Evolutionary conservation across 2,113 vertebrate species (phyloP).

Genomic region (Tetraodon nigroviridis): DNA sequence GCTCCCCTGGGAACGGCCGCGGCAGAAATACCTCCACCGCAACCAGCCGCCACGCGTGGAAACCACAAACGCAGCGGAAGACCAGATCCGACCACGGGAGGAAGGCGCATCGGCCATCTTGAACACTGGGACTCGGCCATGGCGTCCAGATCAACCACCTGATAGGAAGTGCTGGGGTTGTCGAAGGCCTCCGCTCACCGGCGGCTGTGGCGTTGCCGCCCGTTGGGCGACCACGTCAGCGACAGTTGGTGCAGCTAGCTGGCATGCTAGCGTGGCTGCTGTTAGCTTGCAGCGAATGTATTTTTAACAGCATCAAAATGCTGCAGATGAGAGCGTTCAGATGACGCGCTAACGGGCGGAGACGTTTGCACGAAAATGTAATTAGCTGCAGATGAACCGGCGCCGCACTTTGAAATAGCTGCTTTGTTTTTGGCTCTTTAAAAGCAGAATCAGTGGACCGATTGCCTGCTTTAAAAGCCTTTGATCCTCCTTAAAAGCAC

Average conservation of each 20-base stretch:
- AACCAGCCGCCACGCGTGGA: constrained; percentile 97
- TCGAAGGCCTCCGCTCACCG: too few relatives aligned
- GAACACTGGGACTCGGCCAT: too few relatives aligned
- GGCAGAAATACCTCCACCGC: constrained; percentile 99
- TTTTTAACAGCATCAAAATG: constrained; percentile 66
- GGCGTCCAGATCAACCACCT: too few relatives aligned
- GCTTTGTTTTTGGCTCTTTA: constrained; percentile 56
- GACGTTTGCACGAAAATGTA: constrained; percentile 55
- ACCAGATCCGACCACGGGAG: too few relatives aligned
- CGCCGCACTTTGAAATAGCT: constrained; percentile 56
- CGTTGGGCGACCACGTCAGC: too few relatives aligned
- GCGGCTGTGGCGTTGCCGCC: too few relatives aligned
- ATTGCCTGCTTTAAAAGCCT: constrained; percentile 58
- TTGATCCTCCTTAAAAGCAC: constrained; percentile 66
- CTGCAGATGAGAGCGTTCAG: constrained; percentile 55
- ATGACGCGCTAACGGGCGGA: constrained; percentile 39
- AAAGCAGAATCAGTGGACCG: constrained; percentile 39
- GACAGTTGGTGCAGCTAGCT: too few relatives aligned
- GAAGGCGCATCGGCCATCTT: too few relatives aligned
- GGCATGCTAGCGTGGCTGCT: too few relatives aligned
- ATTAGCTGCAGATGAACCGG: constrained; percentile 67
- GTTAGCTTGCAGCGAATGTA: constrained; percentile 34
- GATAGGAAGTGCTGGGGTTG: too few relatives aligned
- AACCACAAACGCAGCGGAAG: too few relatives aligned
- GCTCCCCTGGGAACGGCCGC: constrained; percentile 98